Conservation (phyloP, 2,113 vertebrate genomes). For the Brachyistius frenatus region DNA sequence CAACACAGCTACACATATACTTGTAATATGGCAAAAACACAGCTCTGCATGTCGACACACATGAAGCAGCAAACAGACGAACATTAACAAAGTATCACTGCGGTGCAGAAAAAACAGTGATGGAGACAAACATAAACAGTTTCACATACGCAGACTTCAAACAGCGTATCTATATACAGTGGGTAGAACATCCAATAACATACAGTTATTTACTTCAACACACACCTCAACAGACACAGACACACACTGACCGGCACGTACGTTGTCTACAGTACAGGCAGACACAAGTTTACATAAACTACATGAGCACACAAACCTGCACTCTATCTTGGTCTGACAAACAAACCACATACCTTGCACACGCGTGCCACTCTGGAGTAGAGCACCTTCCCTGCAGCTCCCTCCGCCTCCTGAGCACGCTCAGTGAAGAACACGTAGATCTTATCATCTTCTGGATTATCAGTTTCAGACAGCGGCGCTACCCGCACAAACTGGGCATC, state of each 20-base stretch:
- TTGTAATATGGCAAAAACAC: background rate
- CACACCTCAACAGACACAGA: slow-evolving; percentile 6
- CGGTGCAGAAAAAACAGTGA: slow-evolving; percentile 6
- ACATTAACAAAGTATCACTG: slow-evolving; percentile 10
- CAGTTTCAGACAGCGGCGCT: slow-evolving; percentile 85
- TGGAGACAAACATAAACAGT: slow-evolving; percentile 47
- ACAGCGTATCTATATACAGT: slow-evolving; percentile 2
- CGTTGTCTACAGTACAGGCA: slow-evolving; percentile 2
- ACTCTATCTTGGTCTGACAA: slow-evolving; percentile 22
- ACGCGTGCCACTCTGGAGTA: slow-evolving; percentile 87
- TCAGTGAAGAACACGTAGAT: slow-evolving; percentile 89
- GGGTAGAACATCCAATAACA: slow-evolving; percentile 35
- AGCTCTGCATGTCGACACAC: background rate
- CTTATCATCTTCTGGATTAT: slow-evolving; percentile 89
- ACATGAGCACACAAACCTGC: slow-evolving; percentile 34
- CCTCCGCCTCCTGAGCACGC: slow-evolving; percentile 86
- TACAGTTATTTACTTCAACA: slow-evolving; percentile 51
- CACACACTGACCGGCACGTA: slow-evolving; percentile 31
- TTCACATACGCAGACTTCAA: slow-evolving; percentile 1
- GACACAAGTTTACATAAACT: slow-evolving; percentile 48
- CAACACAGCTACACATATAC: background rate
- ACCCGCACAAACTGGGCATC: slow-evolving; percentile 88
- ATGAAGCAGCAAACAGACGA: slow-evolving; percentile 13
- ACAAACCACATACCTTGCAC: slow-evolving; percentile 82
- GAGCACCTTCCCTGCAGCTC: slow-evolving; percentile 84